Base-by-base conservation (phyloP, 1,140 invertebrate species). In the Kradibia gibbosae region DNA sequence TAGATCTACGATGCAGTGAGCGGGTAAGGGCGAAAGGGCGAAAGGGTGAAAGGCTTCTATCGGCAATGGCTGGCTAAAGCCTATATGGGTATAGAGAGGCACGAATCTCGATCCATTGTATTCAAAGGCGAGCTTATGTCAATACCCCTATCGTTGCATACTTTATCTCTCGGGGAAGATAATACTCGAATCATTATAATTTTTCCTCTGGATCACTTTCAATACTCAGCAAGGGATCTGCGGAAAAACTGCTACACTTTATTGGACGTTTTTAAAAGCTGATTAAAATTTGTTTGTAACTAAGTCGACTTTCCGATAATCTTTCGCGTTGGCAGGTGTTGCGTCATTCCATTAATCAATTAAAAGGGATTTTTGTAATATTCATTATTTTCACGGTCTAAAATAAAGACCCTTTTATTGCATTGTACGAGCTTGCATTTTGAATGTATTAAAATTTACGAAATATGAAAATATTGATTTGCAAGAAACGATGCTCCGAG, bases 31-130 rank as follows among this genome's bases (percentile, higher is more conserved):
- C n/a, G n/a, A n/a, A n/a, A n/a, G n/a, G n/a, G n/a, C n/a, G n/a
- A n/a, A n/a, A n/a, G n/a, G n/a, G n/a, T n/a, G n/a, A n/a, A n/a
- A n/a, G n/a, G n/a, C n/a, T n/a, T n/a, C n/a, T n/a, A n/a, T n/a
- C n/a, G n/a, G n/a, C 28, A 77, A 77, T 48, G 42, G 42, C 11
- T 62, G 57, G 31, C 17, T 74, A 74, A 34, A 28, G 25, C 65
- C n/a, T 53, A 50, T 20, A 45, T 17, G 53, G 71, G 3, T 53
- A 74, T 74, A 48, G 57, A 45, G 13, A 15, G n/a, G 0, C 3
- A 36, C n/a, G 28, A 50, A 74, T 50, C 3, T 15, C 22, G 13
- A 36, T 77, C n/a, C 57, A 77, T 65, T 77, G 75, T 70, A 70
- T 25, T 39, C 28, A n/a, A n/a, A 53, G 20, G n/a, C n/a, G 11